Conservation (phyloP, 30 jellyfish, hydroid and myxozoan genomes). For the Pseudorhiza aurosa region DNA sequence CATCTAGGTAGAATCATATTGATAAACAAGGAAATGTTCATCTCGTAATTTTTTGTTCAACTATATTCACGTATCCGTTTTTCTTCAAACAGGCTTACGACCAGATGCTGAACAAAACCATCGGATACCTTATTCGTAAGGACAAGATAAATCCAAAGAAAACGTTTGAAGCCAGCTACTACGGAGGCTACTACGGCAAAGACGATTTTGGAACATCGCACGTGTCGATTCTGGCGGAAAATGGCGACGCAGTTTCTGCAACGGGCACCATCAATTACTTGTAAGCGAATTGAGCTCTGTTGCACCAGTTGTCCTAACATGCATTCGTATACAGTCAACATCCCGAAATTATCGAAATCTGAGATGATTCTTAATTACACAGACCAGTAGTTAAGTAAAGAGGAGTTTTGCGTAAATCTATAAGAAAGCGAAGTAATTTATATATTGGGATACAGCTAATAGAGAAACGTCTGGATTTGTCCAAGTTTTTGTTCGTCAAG, state of each 20-base stretch:
- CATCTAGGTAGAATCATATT: too few species aligned
- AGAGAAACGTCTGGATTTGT: too few species aligned
- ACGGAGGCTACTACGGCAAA: constrained; percentile 90
- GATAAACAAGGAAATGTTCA: neutral
- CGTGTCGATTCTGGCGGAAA: constrained; percentile 79
- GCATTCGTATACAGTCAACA: too few species aligned
- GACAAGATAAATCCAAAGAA: constrained; percentile 54
- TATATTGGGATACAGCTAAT: too few species aligned
- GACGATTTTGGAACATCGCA: constrained; percentile 97
- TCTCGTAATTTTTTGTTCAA: neutral
- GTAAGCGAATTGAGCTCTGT: constrained; percentile 48
- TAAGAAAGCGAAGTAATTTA: too few species aligned
- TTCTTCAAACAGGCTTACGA: constrained; percentile 40
- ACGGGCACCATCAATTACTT: constrained; percentile 80
- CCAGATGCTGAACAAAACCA: constrained; percentile 56
- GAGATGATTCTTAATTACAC: too few species aligned
- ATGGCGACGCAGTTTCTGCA: constrained; percentile 94
- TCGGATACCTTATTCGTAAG: constrained; percentile 64
- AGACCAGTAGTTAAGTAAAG: too few species aligned
- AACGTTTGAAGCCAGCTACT: constrained; percentile 69
- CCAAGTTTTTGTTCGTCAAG: too few species aligned
- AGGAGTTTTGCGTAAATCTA: too few species aligned
- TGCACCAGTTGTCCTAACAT: too few species aligned
- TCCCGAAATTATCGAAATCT: too few species aligned
- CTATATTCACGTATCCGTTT: neutral